A percentile compares a stretch with the other conserved stretches of the same genome.
Conservation (phyloP, 2,797 vertebrate species). For the Hemitrygon akajei region DNA sequence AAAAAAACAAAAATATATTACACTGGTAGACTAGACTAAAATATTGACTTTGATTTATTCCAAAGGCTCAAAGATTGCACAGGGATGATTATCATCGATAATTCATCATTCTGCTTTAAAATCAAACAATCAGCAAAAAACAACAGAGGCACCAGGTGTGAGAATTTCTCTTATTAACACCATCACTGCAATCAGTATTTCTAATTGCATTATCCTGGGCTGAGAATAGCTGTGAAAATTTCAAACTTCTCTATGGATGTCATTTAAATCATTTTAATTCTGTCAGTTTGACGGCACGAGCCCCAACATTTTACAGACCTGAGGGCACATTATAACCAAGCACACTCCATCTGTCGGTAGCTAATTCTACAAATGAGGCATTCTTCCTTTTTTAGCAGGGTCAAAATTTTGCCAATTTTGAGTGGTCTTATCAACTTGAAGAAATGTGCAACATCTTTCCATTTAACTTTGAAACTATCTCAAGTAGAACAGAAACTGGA, state of each 20-base stretch:
- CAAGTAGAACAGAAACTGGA: no score
- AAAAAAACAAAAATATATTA: not conserved
- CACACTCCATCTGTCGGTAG: not conserved
- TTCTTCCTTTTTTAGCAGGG: not conserved
- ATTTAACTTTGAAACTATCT: no score
- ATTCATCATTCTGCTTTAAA: not conserved
- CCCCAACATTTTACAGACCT: not conserved
- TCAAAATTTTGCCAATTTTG: not conserved
- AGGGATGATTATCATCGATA: not conserved
- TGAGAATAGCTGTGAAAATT: constrained; percentile 4
- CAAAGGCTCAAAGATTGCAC: not conserved
- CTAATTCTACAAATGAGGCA: not conserved
- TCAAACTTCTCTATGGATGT: not conserved
- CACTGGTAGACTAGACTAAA: not conserved
- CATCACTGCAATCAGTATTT: not conserved
- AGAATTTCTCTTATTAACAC: not conserved
- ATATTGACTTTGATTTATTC: not conserved
- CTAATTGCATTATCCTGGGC: not conserved
- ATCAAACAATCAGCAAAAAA: not conserved
- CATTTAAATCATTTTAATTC: not conserved
- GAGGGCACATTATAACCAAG: not conserved
- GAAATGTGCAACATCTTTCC: not conserved
- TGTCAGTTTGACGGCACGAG: not conserved
- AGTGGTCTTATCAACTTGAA: not conserved
- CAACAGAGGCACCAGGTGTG: not conserved